These are phyloP conservation scores for Gallinago solitaria DNA, from an alignment of 2,797 vertebrate species.

Conservation along the genomic window DNA sequence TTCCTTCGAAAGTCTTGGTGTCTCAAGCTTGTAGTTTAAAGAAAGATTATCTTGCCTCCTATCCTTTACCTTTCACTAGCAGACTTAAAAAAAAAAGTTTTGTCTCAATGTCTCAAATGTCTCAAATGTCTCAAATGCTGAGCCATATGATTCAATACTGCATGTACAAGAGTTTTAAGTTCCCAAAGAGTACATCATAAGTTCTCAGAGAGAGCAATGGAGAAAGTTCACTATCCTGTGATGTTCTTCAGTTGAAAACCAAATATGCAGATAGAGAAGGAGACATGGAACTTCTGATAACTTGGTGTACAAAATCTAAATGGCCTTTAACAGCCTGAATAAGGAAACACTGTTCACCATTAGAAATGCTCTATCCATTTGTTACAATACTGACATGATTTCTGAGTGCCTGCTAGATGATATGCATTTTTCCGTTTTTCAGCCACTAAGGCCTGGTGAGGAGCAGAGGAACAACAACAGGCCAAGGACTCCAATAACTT, in stretches of 20 bases:
- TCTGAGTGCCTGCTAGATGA: not conserved
- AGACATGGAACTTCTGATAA: not conserved
- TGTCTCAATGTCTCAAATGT: not conserved
- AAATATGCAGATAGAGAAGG: not conserved
- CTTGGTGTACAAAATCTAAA: not conserved
- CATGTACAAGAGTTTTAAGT: not conserved
- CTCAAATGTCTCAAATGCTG: not conserved
- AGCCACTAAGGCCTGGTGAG: not conserved
- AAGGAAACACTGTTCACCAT: not conserved
- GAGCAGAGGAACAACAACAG: not conserved
- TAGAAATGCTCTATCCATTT: not conserved
- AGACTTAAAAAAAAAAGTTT: not conserved
- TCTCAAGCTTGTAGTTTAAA: conserved; percentile 51
- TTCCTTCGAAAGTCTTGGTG: conserved; percentile 51
- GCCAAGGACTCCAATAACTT: not conserved
- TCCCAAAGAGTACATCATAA: not conserved
- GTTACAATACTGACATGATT: not conserved
- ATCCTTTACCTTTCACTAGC: conserved; percentile 41
- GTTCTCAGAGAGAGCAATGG: not conserved
- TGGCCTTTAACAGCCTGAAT: not conserved
- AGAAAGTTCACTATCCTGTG: not conserved
- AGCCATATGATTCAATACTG: not conserved
- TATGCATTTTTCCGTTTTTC: not conserved
- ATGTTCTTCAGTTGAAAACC: not conserved
- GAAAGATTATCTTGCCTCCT: conserved; percentile 49